phyloP scores from a whole-genome alignment of 64 coral and sea anemone genomes.

The Montipora sp. region DNA sequence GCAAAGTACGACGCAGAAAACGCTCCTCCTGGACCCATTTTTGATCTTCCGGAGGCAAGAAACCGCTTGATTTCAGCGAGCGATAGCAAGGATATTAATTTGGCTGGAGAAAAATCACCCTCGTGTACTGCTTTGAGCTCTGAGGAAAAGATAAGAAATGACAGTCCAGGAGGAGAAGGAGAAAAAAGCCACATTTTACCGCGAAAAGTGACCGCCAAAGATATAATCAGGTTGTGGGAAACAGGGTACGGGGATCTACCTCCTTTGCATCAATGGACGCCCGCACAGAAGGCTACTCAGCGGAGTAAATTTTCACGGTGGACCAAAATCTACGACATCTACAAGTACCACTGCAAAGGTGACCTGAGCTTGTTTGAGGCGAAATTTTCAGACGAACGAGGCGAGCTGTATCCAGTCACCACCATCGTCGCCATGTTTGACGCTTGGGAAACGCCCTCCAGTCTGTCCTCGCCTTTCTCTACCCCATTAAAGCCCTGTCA shows the following conservation, averaged over 20 bases:
- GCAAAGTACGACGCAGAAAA: slow-evolving; percentile 88
- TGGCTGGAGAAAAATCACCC: not conserved
- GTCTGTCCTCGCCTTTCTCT: slow-evolving; percentile 63
- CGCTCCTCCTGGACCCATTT: slow-evolving; percentile 74
- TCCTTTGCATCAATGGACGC: slow-evolving; percentile 84
- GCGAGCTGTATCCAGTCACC: slow-evolving; percentile 89
- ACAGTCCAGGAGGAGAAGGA: slow-evolving; percentile 30
- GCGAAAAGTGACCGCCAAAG: slow-evolving; percentile 93
- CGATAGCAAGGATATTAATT: not conserved
- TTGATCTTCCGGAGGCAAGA: slow-evolving; percentile 68
- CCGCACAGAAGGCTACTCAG: slow-evolving; percentile 92
- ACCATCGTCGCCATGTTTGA: slow-evolving; percentile 98
- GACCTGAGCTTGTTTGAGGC: slow-evolving; percentile 82
- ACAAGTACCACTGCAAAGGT: slow-evolving; percentile 90
- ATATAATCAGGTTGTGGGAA: slow-evolving; percentile 95
- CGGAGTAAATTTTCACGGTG: slow-evolving; percentile 98
- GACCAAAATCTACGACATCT: slow-evolving; percentile 99
- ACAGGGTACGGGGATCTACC: slow-evolving; percentile 81
- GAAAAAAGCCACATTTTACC: slow-evolving; percentile 80
- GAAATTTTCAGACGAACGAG: slow-evolving; percentile 87
- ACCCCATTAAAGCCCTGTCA: slow-evolving; percentile 1
- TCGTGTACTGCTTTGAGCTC: not conserved
- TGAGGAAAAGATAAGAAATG: slow-evolving; percentile 29
- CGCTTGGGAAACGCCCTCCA: slow-evolving; percentile 77
- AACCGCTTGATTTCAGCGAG: slow-evolving; percentile 8